phyloP scores from a whole-genome alignment of 2,797 vertebrate genomes.

The Chelmon rostratus region DNA sequence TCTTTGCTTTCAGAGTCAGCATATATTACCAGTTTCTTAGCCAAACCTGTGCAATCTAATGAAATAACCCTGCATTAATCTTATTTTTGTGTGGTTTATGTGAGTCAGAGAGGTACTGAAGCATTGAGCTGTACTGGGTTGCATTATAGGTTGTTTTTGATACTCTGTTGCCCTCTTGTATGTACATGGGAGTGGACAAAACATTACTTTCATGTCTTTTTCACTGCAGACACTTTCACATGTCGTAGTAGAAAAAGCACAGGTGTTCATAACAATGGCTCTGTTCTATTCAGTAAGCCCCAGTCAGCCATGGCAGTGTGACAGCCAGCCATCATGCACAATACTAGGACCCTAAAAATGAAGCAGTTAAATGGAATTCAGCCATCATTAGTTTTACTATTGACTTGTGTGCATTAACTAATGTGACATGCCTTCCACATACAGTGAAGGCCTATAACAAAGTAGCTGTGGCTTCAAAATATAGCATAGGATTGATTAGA shows the following conservation, averaged over 20 bases:
- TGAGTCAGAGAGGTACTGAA: neutral
- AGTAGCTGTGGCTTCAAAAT: neutral
- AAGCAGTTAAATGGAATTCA: neutral
- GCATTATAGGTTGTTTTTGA: slow-evolving; percentile 9
- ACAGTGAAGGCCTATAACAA: neutral
- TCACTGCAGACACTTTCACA: neutral
- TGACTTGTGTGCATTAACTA: neutral
- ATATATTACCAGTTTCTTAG: slow-evolving; percentile 21
- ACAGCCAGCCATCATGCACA: neutral
- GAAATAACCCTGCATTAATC: slow-evolving; percentile 13
- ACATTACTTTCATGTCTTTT: neutral
- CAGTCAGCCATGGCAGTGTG: neutral
- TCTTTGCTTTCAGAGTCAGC: neutral
- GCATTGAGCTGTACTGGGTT: neutral
- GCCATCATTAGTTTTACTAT: neutral
- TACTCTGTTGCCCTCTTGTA: neutral
- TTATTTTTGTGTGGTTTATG: slow-evolving; percentile 13
- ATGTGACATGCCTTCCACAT: neutral
- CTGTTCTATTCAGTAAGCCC: neutral
- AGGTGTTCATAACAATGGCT: neutral
- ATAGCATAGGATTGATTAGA: neutral
- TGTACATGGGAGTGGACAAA: neutral
- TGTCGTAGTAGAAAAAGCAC: neutral
- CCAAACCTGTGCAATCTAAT: slow-evolving; percentile 19
- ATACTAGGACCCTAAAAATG: neutral